Evolutionary conservation across 2,113 vertebrate genomes (phyloP).

Genomic region (Hiodon tergisus): DNA sequence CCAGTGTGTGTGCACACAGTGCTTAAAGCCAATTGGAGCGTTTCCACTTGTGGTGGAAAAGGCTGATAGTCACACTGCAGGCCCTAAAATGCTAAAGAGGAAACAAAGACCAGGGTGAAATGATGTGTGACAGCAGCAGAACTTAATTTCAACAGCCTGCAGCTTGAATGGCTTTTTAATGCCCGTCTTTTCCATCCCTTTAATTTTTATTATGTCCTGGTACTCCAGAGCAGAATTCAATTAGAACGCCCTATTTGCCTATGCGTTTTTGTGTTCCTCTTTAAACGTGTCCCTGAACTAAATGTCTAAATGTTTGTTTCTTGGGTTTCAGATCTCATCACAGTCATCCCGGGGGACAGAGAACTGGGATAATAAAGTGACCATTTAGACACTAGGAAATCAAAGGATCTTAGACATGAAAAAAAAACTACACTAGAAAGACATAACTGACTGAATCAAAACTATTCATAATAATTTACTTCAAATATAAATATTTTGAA

Average conservation of each 20-base stretch:
- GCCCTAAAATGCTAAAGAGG: not conserved
- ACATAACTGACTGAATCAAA: not conserved
- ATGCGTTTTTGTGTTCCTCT: not conserved
- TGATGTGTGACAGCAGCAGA: not conserved
- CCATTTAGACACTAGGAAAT: not conserved
- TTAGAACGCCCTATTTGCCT: slow-evolving; percentile 1
- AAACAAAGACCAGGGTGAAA: not conserved
- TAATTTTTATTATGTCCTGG: slow-evolving; percentile 4
- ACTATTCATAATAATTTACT: not conserved
- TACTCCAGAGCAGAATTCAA: slow-evolving; percentile 2
- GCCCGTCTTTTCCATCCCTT: slow-evolving; percentile 5
- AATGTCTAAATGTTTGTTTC: not conserved
- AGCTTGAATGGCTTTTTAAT: slow-evolving; percentile 22
- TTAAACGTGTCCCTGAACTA: not conserved
- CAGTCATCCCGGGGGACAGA: not conserved
- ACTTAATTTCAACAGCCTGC: not conserved
- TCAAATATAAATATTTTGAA: not conserved
- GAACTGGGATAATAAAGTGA: not conserved
- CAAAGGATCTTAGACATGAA: too few species aligned
- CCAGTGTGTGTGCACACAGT: too few species aligned
- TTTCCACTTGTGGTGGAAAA: not conserved
- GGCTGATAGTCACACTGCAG: not conserved
- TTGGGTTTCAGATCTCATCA: not conserved
- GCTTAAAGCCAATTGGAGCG: not conserved
- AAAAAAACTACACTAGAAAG: not conserved